phyloP scores from a whole-genome alignment of 2,888 invertebrate species.

The Chrysopilus asiliformis region DNA sequence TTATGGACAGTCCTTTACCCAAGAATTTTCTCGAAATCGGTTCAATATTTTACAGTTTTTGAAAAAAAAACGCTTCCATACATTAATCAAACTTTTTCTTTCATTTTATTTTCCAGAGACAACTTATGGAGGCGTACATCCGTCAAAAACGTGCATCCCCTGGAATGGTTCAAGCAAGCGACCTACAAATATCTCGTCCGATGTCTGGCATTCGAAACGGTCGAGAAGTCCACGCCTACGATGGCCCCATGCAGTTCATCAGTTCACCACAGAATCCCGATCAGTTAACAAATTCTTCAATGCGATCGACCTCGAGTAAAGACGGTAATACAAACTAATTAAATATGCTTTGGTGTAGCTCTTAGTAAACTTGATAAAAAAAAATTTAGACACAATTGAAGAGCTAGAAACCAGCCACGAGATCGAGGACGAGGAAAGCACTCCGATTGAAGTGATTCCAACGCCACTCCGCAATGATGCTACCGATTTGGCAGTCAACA shows the following conservation, averaged over 20 bases:
- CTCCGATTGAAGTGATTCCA: slow-evolving; percentile 39
- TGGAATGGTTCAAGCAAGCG: slow-evolving; percentile 79
- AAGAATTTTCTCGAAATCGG: too few relatives aligned
- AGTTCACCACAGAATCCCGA: slow-evolving; percentile 72
- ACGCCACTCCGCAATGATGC: slow-evolving; percentile 22
- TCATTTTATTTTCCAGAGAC: slow-evolving; percentile 58
- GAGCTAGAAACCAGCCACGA: slow-evolving; percentile 35
- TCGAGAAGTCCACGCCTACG: slow-evolving; percentile 44
- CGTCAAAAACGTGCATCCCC: slow-evolving; percentile 72
- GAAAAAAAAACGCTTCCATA: too few relatives aligned
- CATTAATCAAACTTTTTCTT: neutral
- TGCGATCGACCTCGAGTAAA: slow-evolving; percentile 12
- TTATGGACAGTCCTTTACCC: too few relatives aligned
- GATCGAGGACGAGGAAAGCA: slow-evolving; percentile 48
- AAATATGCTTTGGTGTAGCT: neutral
- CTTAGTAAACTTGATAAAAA: neutral
- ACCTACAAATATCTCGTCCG: slow-evolving; percentile 56
- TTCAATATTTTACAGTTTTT: too few relatives aligned
- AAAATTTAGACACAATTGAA: slow-evolving; percentile 27
- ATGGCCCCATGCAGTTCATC: slow-evolving; percentile 76
- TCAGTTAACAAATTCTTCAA: slow-evolving; percentile 43
- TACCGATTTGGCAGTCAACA: slow-evolving; percentile 10
- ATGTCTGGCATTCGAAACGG: slow-evolving; percentile 54
- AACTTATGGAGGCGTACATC: slow-evolving; percentile 79
- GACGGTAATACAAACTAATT: slow-evolving; percentile 20